Conservation (phyloP, 1,140 invertebrate species). For the Kradibia gibbosae region DNA sequence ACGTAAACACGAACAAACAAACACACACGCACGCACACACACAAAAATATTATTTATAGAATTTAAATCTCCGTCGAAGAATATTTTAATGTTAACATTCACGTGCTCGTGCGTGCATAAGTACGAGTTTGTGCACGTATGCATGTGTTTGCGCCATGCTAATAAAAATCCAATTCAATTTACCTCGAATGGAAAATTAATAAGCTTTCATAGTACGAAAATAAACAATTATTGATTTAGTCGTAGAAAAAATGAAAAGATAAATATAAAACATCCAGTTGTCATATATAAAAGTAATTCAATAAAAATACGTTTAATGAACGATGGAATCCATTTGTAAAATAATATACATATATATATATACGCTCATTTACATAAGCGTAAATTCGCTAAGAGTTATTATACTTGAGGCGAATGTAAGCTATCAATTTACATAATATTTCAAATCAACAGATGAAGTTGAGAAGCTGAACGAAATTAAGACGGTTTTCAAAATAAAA, state of each 20-base stretch:
- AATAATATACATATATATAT: not conserved
- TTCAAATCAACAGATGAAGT: not conserved
- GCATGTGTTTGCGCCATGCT: too few relatives aligned
- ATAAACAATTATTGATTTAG: not conserved
- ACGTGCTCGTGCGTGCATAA: too few relatives aligned
- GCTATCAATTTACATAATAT: constrained; percentile 1
- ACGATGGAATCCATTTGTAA: not conserved
- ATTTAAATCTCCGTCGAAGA: not conserved
- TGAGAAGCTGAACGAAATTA: not conserved
- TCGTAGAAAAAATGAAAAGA: not conserved
- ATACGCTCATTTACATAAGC: not conserved
- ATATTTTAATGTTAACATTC: too few relatives aligned
- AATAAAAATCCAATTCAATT: too few relatives aligned
- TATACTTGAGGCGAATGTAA: not conserved
- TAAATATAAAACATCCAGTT: not conserved
- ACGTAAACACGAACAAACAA: too few relatives aligned
- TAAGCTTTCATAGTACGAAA: not conserved
- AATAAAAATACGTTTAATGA: not conserved
- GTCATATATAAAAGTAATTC: not conserved
- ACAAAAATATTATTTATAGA: not conserved
- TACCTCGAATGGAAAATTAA: not conserved
- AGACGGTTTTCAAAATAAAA: not conserved
- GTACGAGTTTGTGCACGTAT: too few relatives aligned
- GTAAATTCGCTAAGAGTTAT: not conserved
- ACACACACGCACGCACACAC: too few relatives aligned